A percentile compares a stretch with the other conserved stretches of the same genome.
phyloP scores from a whole-genome alignment of 2,113 vertebrate genomes.

The Hippocampus comes region DNA sequence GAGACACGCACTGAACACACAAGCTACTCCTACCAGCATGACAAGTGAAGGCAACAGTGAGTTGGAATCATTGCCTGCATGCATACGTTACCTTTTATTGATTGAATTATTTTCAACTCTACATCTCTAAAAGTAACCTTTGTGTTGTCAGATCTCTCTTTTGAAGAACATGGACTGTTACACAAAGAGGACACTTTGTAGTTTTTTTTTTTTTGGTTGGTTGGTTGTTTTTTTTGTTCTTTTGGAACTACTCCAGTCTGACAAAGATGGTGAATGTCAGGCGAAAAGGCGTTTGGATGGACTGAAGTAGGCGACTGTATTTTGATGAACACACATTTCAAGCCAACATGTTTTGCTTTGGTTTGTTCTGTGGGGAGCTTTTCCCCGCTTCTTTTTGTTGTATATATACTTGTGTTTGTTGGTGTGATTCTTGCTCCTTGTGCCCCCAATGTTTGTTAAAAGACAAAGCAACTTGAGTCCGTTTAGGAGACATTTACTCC shows the following conservation, averaged over 20 bases:
- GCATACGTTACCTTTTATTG: neutral
- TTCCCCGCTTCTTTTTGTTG: constrained; percentile 58
- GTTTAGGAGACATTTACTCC: neutral
- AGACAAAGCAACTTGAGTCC: constrained; percentile 21
- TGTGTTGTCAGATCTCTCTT: constrained; percentile 33
- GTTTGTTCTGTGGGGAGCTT: constrained; percentile 37
- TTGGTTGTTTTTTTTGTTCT: constrained; percentile 27
- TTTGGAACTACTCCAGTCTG: constrained; percentile 44
- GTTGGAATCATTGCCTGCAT: constrained; percentile 7
- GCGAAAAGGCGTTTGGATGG: constrained; percentile 27
- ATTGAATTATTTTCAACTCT: neutral
- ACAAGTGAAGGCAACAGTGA: constrained; percentile 75
- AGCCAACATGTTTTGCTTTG: constrained; percentile 38
- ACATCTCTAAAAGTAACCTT: neutral
- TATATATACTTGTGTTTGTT: constrained; percentile 58
- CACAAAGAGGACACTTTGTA: constrained; percentile 34
- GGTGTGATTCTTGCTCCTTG: constrained; percentile 25
- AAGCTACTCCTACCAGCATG: constrained; percentile 86
- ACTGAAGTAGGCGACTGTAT: constrained; percentile 44
- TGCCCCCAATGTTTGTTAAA: constrained; percentile 30
- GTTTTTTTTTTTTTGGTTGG: constrained; percentile 38
- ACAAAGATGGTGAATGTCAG: constrained; percentile 39
- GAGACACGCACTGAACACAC: constrained; percentile 84
- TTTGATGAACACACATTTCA: constrained; percentile 42
- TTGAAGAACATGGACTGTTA: constrained; percentile 50